Base-by-base conservation (phyloP, 2,888 invertebrate species). In the Rhagophthalmus giganteus region DNA sequence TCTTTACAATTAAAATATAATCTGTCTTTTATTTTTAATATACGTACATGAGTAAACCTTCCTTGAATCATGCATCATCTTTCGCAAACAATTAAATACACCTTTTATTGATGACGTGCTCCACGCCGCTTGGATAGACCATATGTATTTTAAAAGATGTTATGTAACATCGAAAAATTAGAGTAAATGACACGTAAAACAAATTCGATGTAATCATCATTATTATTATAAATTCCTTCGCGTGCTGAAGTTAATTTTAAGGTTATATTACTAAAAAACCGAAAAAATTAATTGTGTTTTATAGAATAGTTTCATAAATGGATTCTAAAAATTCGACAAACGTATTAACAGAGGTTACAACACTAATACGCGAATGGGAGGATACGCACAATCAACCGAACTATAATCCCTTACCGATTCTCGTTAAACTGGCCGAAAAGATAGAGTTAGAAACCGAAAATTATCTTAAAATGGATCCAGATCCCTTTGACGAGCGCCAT, bases 401-500 rank as follows among this genome's bases (percentile, higher is more conserved):
- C 46, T 90, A 88, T 74, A 90, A 92, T 75, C 92, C 93, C 1
- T 84, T 88, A 57, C 85, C 85, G 12, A 85, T 85, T 13, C 76
- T 91, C 38, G 84, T 82, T 46, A 83, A 85, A 69, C 79, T 93
- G 73, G 88, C 93, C 9, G 94, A 94, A 74, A 85, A 96, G 54
- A 88, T 97, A 67, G 97, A 98, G 77, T 80, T 84, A 6, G 95
- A 97, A 75, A 91, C 90, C 25, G 94, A 95, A 71, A 90, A 89
- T 55, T 98, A 95, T 69, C 83, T 91, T 76, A 94, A 95, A 72
- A 91, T 93, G 79, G 96, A 98, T 76, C 97, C 97, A 0, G 98
- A 99, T 77, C 98, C 98, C 0, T 94, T 98, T 70, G 98, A 99
- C 76, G 95, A 98, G 73, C 79, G 97, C 28, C 97, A 98, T 78